Conservation (phyloP, 2,888 invertebrate species). For the Tenthredo notha region DNA sequence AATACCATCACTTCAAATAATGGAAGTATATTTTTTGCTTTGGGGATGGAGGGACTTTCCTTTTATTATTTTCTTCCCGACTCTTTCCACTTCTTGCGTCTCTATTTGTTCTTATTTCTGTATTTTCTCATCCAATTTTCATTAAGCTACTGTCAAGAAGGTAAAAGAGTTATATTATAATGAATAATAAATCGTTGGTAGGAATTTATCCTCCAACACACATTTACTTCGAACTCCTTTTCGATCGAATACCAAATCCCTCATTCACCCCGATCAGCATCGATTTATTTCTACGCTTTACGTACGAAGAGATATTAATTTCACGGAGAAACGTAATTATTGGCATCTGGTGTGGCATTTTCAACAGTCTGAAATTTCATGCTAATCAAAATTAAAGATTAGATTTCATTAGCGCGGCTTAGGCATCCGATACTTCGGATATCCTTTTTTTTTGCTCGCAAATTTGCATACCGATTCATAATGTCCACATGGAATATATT, state of each 20-base stretch:
- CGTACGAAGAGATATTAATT: not conserved
- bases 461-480: not conserved
- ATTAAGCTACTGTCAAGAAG: not conserved
- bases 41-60: not conserved
- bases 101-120: not conserved
- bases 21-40: not conserved
- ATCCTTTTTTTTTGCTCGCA: not conserved
- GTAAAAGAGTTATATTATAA: not conserved
- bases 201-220: not conserved
- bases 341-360: not conserved
- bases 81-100: not conserved
- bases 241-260: not conserved
- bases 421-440: not conserved
- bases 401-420: not conserved
- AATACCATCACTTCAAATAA: conserved; percentile 6
- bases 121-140: conserved; percentile 12
- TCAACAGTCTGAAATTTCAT: conserved; percentile 18
- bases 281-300: not conserved
- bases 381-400: not conserved
- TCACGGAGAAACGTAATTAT: not conserved
- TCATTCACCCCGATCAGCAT: not conserved
- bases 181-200: not conserved
- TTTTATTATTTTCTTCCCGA: not conserved
- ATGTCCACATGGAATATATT: not conserved
- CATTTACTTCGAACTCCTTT: not conserved